Conservation (phyloP, 37 sponge, comb jelly and placozoan genomes). For the Oscarella lobularis region DNA sequence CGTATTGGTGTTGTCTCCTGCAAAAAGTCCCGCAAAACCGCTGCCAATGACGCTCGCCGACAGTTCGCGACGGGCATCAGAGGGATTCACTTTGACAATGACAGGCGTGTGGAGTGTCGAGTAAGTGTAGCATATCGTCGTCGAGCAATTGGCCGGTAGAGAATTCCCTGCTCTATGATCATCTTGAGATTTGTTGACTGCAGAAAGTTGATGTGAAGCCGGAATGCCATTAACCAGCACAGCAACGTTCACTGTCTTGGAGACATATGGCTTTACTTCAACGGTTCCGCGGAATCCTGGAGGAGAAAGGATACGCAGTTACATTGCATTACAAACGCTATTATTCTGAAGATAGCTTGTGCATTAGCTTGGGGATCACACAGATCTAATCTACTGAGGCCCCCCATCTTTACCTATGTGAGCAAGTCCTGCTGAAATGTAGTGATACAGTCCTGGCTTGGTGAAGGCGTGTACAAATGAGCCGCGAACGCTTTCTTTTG, state of each 20-base stretch:
- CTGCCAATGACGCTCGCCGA: background rate
- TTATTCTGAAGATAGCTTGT: too few relatives aligned
- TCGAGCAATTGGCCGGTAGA: background rate
- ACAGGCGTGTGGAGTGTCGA: background rate
- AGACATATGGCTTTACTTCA: background rate
- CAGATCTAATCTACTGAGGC: too few relatives aligned
- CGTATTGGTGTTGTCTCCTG: background rate
- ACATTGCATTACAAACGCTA: background rate
- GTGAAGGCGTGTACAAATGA: conserved; percentile 42
- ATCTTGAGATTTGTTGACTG: too few relatives aligned
- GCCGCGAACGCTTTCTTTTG: conserved; percentile 21
- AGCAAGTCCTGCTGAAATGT: conserved; percentile 45
- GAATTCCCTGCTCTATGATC: too few relatives aligned
- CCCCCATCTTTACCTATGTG: conserved; percentile 66
- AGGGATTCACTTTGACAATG: background rate
- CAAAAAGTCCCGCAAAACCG: background rate
- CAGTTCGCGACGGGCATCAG: background rate
- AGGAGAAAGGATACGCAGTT: background rate
- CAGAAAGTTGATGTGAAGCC: background rate
- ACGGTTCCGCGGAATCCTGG: background rate
- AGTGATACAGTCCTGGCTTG: conserved; percentile 45
- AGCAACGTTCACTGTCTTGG: background rate
- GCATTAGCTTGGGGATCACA: too few relatives aligned
- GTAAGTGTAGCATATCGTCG: background rate
- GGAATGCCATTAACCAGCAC: background rate